phyloP scores from a whole-genome alignment of 1,140 invertebrate species.

The Zaprionus ghesquierei region DNA sequence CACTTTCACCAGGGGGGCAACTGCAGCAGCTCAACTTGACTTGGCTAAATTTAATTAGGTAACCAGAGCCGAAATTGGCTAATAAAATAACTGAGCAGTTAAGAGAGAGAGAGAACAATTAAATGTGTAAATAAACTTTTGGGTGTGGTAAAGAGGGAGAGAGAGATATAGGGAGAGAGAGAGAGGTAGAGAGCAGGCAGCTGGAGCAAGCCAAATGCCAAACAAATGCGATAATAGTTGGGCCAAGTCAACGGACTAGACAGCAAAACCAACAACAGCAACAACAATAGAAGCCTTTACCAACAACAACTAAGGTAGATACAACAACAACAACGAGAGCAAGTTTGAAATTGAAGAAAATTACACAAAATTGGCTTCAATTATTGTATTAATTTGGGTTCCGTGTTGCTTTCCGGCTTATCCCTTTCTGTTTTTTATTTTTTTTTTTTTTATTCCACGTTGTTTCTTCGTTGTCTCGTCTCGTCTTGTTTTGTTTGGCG shows the following conservation, averaged over 20 bases:
- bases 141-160: conserved; percentile 38
- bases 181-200: not conserved
- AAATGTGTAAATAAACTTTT: conserved; percentile 48
- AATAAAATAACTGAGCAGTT: conserved; percentile 3
- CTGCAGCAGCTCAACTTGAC: too few species aligned
- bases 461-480: conserved; percentile 30
- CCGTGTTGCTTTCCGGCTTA: conserved; percentile 82
- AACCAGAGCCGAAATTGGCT: conserved; percentile 17
- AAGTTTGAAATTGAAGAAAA: conserved; percentile 75
- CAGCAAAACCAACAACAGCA: conserved; percentile 48
- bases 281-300: conserved; percentile 16
- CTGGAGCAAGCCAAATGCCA: conserved; percentile 62
- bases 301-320: conserved; percentile 32
- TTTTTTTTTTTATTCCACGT: conserved; percentile 36
- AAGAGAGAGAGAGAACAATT: conserved; percentile 20
- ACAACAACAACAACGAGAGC: conserved; percentile 46
- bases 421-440: too few species aligned
- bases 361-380: conserved; percentile 82
- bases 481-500: conserved; percentile 31
- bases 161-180: not conserved
- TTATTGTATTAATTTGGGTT: conserved; percentile 82
- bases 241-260: conserved; percentile 75
- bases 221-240: conserved; percentile 80
- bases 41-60: conserved; percentile 37
- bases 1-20: not conserved